These are phyloP conservation scores for Phenganax subtilis DNA, from an alignment of 92 coral and sea anemone species.

Conservation along the genomic window DNA sequence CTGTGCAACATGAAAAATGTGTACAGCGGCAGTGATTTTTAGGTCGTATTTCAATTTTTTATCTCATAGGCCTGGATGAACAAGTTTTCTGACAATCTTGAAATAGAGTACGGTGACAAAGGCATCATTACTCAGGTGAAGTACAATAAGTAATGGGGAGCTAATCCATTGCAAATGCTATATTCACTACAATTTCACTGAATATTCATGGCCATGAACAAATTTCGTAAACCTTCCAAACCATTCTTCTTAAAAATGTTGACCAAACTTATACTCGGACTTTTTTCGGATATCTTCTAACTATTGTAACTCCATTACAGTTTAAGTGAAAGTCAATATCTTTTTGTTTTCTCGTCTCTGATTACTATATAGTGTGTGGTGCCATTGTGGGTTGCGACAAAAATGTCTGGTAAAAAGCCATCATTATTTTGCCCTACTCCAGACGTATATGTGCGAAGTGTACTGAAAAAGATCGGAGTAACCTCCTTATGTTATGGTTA, in stretches of 20 bases:
- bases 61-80: slow-evolving; percentile 64
- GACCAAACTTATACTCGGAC: no score
- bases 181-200: no score
- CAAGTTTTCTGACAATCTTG: slow-evolving; percentile 64
- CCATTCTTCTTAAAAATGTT: no score
- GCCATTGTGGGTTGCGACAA: neutral
- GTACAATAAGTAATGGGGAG: neutral
- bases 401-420: neutral
- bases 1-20: no score
- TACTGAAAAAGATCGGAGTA: neutral
- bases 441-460: slow-evolving; percentile 8
- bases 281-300: no score
- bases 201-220: no score
- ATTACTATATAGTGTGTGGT: neutral
- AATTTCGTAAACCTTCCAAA: no score
- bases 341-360: neutral
- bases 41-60: neutral
- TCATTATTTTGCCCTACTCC: neutral
- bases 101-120: slow-evolving; percentile 61
- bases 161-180: no score
- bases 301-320: no score
- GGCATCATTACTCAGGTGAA: slow-evolving; percentile 62
- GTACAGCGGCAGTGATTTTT: no score
- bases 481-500: neutral
- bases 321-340: neutral